Conservation (phyloP, 2,113 vertebrate species). For the Diadophis punctatus region DNA sequence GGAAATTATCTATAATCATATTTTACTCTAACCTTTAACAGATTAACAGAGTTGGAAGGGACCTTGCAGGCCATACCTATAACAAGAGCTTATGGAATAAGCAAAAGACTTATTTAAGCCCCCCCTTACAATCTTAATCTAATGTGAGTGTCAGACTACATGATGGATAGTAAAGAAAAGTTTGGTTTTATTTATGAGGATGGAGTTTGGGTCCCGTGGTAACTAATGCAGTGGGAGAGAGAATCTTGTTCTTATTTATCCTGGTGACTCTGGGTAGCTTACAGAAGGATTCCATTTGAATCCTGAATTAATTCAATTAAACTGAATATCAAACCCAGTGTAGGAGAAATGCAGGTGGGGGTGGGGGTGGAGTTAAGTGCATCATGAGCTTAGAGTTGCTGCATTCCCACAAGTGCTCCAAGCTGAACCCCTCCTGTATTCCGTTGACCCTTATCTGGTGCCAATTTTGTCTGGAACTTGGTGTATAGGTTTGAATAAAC, state of each 20-base stretch:
- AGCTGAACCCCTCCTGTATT: neutral
- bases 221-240: neutral
- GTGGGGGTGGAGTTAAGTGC: neutral
- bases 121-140: neutral
- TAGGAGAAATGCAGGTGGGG: neutral
- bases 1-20: neutral
- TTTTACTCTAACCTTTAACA: neutral
- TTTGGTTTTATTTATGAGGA: neutral
- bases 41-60: no score
- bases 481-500: neutral
- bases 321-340: neutral
- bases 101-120: neutral
- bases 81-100: neutral
- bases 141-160: neutral
- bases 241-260: neutral
- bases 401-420: neutral
- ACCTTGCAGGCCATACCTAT: no score
- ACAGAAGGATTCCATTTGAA: no score
- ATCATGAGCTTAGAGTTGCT: neutral
- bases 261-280: no score
- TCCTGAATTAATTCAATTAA: neutral
- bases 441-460: neutral
- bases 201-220: neutral
- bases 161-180: neutral
- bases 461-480: neutral